Base-by-base conservation (phyloP, 2,797 vertebrate genomes). In the Malurus leucopterus region DNA sequence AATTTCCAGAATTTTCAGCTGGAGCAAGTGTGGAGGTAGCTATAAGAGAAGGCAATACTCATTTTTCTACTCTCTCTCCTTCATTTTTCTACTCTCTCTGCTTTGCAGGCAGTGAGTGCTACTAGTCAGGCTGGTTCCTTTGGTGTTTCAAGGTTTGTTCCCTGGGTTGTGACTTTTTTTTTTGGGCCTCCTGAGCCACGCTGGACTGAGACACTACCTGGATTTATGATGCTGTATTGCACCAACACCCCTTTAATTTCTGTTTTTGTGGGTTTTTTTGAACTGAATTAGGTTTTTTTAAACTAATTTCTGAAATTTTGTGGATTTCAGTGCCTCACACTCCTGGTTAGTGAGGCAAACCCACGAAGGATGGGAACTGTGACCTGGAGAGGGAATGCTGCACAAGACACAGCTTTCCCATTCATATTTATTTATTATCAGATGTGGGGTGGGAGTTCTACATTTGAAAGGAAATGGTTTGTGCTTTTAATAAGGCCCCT, bases 401-500 rank as follows among this genome's bases (percentile, higher is more conserved):
- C 70, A 69, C 69, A 24, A 67, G 61, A 36, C 70, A 65, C 22
- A 61, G 64, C 20, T 80, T 74, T 27, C 24, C 72, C 24, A 38
- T 81, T 74, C 41, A 27, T 84, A 61, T 86, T 82, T 88, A 83
- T 90, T 91, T 89, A 51, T 51, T 62, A 58, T 63, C 69, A 38
- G 75, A 38, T 40, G 36, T 71, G 78, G 64, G 58, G 29, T 58
- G 78, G 62, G 29, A 82, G 40, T 17, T 4, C 17, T 24, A 55
- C 72, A 44, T 68, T 88, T 82, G 53, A 77, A 93, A 91, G 44
- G 58, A 91, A 88, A 73, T 41, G 38, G 41, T 65, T 89, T 89
- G 73, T 55, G 64, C 57, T 89, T 94, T 88, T 89, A 88, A 89
- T 82, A 92, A 89, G 87, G 76, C 57, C 85, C 55, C 78, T 89